phyloP scores from a whole-genome alignment of 2,797 vertebrate species.

The Meda fulgida region DNA sequence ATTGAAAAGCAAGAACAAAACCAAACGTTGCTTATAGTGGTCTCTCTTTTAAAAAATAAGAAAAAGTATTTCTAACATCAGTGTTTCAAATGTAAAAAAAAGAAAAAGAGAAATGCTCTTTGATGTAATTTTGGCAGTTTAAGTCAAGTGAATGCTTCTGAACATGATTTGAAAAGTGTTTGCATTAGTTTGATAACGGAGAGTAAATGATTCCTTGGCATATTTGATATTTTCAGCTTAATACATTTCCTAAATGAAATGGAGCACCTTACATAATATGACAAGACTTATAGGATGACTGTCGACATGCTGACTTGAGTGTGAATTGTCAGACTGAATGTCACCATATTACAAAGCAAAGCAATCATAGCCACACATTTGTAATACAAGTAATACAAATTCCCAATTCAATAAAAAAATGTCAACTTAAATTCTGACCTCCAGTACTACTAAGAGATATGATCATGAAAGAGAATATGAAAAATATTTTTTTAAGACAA shows the following conservation, averaged over 20 bases:
- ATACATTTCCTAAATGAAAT: neutral
- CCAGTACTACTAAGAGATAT: constrained; percentile 17
- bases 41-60: neutral
- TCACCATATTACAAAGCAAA: neutral
- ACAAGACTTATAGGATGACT: neutral
- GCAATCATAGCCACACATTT: constrained; percentile 4
- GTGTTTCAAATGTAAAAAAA: neutral
- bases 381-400: constrained; percentile 1
- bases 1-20: neutral
- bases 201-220: constrained; percentile 30
- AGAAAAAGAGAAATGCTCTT: neutral
- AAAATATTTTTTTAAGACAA: constrained; percentile 47
- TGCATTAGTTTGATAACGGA: constrained; percentile 2
- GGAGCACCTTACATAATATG: constrained; percentile 7
- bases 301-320: neutral
- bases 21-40: neutral
- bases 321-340: neutral
- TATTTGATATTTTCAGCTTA: constrained; percentile 5
- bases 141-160: neutral
- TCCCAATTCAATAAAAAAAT: neutral
- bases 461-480: neutral
- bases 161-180: neutral
- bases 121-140: constrained; percentile 33
- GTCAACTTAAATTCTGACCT: neutral
- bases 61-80: neutral